A percentile compares a stretch with the other conserved stretches of the same genome.
These are phyloP conservation scores for Lasioglossum leucozonium DNA, from an alignment of 2,888 invertebrate species.

Conservation along the genomic window DNA sequence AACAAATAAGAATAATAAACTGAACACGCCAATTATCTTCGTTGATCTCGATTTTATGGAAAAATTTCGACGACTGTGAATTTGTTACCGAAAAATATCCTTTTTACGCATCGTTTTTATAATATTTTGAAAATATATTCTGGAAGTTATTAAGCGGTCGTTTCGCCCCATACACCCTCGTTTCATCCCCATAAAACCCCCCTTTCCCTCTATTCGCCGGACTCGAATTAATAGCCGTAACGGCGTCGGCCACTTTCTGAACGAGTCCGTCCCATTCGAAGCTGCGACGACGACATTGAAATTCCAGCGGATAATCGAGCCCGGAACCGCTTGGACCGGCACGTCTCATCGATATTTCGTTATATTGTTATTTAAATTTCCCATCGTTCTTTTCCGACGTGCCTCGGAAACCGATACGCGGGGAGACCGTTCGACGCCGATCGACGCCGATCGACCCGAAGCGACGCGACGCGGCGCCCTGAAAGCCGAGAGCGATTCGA, in stretches of 20 bases:
- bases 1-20: too few relatives aligned
- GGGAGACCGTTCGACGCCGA: neutral
- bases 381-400: neutral
- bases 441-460: neutral
- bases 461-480: neutral
- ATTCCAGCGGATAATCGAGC: neutral
- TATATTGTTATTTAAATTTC: slow-evolving; percentile 2
- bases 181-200: neutral
- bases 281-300: neutral
- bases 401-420: neutral
- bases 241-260: neutral
- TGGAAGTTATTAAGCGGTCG: too few relatives aligned
- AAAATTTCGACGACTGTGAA: too few relatives aligned
- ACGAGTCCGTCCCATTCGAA: neutral
- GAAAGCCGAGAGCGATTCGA: neutral
- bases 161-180: too few relatives aligned
- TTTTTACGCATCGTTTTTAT: too few relatives aligned
- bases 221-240: neutral
- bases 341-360: slow-evolving; percentile 9
- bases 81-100: too few relatives aligned
- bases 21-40: too few relatives aligned
- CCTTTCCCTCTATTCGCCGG: neutral
- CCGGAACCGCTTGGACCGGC: too few relatives aligned
- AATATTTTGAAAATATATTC: too few relatives aligned
- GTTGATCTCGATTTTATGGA: too few relatives aligned